phyloP scores from a whole-genome alignment of 2,888 invertebrate genomes.

The Spatulosminthurus flaviceps region DNA sequence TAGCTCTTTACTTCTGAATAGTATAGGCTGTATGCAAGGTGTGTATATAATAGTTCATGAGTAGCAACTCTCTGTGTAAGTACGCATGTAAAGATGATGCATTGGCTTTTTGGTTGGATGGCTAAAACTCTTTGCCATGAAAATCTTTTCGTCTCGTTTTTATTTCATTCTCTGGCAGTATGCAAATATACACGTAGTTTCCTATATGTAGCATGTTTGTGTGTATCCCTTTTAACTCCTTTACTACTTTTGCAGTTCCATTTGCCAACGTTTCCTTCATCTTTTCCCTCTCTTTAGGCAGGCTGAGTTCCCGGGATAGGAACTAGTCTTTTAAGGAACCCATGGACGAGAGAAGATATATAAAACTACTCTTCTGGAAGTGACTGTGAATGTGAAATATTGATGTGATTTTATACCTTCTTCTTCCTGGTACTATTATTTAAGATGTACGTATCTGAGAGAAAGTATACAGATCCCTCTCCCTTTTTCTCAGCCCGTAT shows the following conservation, averaged over 20 bases:
- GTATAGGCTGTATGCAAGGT: too few relatives aligned
- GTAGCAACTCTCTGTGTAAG: too few relatives aligned
- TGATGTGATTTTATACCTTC: constrained; percentile 37
- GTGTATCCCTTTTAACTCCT: too few relatives aligned
- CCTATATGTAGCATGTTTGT: too few relatives aligned
- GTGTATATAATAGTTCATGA: too few relatives aligned
- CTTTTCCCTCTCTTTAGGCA: background rate
- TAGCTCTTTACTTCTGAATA: too few relatives aligned
- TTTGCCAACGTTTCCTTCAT: background rate
- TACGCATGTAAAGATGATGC: constrained; percentile 39
- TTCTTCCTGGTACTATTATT: constrained; percentile 5
- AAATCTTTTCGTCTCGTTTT: background rate
- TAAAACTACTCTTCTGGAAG: constrained; percentile 24
- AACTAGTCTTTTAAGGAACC: constrained; percentile 1
- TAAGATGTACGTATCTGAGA: background rate
- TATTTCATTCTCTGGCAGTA: background rate
- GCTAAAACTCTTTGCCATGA: constrained; percentile 12
- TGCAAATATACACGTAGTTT: too few relatives aligned
- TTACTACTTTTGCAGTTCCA: too few relatives aligned
- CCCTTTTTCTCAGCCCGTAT: background rate
- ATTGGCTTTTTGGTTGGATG: constrained; percentile 31
- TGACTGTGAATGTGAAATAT: constrained; percentile 46
- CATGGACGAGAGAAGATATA: background rate
- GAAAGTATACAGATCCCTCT: background rate
- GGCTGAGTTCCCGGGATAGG: background rate